Conservation (phyloP, 2,797 vertebrate species). For the Rhadinocentrus ornatus region DNA sequence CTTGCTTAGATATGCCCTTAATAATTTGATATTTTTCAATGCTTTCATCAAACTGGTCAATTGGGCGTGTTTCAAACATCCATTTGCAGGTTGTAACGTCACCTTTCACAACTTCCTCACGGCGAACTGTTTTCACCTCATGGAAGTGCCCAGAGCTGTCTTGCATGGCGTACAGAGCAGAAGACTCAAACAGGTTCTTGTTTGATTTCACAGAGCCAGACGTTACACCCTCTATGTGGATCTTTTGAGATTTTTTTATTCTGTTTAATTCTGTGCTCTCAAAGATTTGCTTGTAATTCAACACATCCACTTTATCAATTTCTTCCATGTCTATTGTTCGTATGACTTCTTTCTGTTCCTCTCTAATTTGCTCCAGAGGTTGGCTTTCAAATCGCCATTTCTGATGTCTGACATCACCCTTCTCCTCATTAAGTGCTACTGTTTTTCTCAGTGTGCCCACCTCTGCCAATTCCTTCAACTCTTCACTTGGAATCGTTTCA, state of each 20-base stretch:
- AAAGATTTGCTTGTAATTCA: conserved; percentile 88
- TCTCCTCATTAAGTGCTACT: conserved; percentile 85
- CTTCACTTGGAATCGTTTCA: conserved; percentile 87
- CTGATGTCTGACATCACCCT: conserved; percentile 90
- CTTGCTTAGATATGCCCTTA: conserved; percentile 92
- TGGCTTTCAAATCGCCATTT: conserved; percentile 93
- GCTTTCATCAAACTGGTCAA: conserved; percentile 92
- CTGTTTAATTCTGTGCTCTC: conserved; percentile 86
- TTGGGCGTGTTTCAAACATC: conserved; percentile 95
- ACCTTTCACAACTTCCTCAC: conserved; percentile 92
- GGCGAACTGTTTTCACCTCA: conserved; percentile 90
- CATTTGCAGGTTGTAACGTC: conserved; percentile 91
- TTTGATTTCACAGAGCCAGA: conserved; percentile 89
- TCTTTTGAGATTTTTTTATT: conserved; percentile 84
- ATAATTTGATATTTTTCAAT: conserved; percentile 90
- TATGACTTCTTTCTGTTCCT: conserved; percentile 86
- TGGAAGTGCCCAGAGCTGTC: conserved; percentile 92
- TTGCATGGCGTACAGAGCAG: conserved; percentile 89
- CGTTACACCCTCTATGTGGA: conserved; percentile 87
- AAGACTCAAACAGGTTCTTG: conserved; percentile 90
- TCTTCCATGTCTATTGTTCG: conserved; percentile 89
- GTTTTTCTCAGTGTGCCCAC: conserved; percentile 88
- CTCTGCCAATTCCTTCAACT: conserved; percentile 86
- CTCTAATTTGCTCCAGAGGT: conserved; percentile 89
- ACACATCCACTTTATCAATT: conserved; percentile 89